Evolutionary conservation across 2,797 vertebrate genomes (phyloP).

Genomic region (Dermochelys coriacea): DNA sequence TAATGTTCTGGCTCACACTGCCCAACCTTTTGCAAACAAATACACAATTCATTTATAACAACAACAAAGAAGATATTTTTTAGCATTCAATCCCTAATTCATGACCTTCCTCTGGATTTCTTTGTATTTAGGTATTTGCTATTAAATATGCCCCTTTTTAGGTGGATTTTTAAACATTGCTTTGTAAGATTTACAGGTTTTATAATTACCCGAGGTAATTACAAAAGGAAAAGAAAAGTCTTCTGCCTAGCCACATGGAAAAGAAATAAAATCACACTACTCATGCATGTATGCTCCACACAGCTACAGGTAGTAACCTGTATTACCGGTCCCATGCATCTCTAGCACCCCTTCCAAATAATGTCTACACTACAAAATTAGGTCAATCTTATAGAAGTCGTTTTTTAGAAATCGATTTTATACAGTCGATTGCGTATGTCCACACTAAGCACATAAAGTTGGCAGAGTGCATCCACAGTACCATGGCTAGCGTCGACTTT

Average conservation of each 20-base stretch:
- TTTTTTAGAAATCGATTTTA: too few species aligned
- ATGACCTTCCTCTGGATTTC: not conserved
- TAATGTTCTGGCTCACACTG: not conserved
- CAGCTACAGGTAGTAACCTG: not conserved
- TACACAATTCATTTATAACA: not conserved
- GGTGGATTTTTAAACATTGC: not conserved
- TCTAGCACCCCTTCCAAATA: not conserved
- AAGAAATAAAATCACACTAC: slow-evolving; percentile 3
- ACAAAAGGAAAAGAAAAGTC: not conserved
- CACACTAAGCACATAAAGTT: too few species aligned
- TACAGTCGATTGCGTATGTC: too few species aligned
- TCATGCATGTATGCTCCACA: not conserved
- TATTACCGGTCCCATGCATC: accelerated
- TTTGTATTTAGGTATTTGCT: not conserved
- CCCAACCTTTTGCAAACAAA: not conserved
- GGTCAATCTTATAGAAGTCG: too few species aligned
- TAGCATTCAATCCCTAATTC: not conserved
- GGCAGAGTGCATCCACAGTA: too few species aligned
- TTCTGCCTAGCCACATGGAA: not conserved
- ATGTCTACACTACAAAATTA: not conserved
- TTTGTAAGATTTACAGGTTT: not conserved
- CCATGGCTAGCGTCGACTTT: too few species aligned
- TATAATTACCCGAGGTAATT: not conserved
- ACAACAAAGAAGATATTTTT: not conserved
- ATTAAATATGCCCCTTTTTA: not conserved